A percentile compares a stretch with the other conserved stretches of the same genome.
Conservation (phyloP, 2,888 invertebrate genomes). For the Leucophenga maculata region DNA sequence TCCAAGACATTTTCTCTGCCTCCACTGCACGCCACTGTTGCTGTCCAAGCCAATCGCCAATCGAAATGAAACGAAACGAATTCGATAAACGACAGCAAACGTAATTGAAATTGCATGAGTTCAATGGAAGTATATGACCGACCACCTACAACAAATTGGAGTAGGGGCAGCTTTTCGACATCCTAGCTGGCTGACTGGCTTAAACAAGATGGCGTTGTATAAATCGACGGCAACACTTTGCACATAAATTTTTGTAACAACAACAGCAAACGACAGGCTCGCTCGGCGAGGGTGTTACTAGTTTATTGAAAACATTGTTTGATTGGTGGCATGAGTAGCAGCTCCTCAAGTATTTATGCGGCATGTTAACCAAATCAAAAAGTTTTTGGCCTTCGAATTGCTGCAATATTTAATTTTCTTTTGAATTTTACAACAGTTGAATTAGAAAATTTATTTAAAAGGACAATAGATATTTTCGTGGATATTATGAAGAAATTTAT, state of each 20-base stretch:
- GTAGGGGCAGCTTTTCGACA: constrained; percentile 37
- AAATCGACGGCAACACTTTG: constrained; percentile 34
- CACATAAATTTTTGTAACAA: constrained; percentile 56
- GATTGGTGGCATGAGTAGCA: too few species aligned
- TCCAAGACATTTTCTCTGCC: constrained; percentile 36
- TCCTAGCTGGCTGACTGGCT: not conserved
- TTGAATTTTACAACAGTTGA: not conserved
- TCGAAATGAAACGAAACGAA: constrained; percentile 61
- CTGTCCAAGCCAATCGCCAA: constrained; percentile 54
- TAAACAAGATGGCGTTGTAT: constrained; percentile 6
- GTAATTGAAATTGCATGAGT: constrained; percentile 69
- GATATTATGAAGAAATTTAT: constrained; percentile 52
- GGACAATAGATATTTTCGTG: constrained; percentile 5
- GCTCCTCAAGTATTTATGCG: constrained; percentile 47
- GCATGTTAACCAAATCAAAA: constrained; percentile 56
- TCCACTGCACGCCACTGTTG: constrained; percentile 4
- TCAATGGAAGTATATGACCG: constrained; percentile 46
- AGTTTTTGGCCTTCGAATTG: constrained; percentile 22
- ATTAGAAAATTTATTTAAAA: not conserved
- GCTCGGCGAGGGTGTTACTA: not conserved
- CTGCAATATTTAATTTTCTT: constrained; percentile 13
- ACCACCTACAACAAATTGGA: constrained; percentile 17
- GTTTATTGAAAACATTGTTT: not conserved
- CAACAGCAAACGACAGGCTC: constrained; percentile 31
- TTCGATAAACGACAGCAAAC: constrained; percentile 65